Conservation (phyloP, 37 sponge, comb jelly and placozoan species). For the Ephydatia muelleri region DNA sequence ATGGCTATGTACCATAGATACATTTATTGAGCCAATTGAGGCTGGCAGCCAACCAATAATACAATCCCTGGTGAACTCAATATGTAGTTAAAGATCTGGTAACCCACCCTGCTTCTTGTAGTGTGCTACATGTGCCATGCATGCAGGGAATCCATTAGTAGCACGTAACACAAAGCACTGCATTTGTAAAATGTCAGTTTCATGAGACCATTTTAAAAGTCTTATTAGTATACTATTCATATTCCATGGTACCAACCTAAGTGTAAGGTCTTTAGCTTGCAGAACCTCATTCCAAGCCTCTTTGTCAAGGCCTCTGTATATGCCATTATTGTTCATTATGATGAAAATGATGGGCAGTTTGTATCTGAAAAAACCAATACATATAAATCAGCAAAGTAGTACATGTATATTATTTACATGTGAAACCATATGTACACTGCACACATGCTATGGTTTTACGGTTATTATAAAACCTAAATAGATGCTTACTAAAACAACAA, state of each 20-base stretch:
- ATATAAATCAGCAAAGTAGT: background rate
- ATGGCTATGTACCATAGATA: too few species aligned
- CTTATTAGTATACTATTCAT: background rate
- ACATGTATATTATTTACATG: background rate
- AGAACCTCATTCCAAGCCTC: conserved; percentile 49
- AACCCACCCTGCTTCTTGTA: too few species aligned
- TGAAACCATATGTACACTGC: background rate
- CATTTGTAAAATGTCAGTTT: background rate
- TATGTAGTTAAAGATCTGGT: too few species aligned
- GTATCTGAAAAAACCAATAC: conserved; percentile 73
- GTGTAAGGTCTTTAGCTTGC: conserved; percentile 10
- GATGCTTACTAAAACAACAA: background rate
- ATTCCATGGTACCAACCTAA: conserved; percentile 3
- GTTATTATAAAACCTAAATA: background rate
- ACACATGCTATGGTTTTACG: background rate
- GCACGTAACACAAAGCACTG: conserved; percentile 3
- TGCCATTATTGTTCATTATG: conserved; percentile 94
- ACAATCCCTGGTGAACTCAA: too few species aligned
- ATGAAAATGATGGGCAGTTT: conserved; percentile 86
- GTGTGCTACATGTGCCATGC: too few species aligned
- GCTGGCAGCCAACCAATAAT: too few species aligned
- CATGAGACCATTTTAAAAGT: background rate
- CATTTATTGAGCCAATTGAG: too few species aligned
- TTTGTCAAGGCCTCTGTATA: conserved; percentile 68
- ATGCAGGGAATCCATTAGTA: too few species aligned